phyloP scores from a whole-genome alignment of 2,113 vertebrate genomes.

The Corythornis madagascariensis region DNA sequence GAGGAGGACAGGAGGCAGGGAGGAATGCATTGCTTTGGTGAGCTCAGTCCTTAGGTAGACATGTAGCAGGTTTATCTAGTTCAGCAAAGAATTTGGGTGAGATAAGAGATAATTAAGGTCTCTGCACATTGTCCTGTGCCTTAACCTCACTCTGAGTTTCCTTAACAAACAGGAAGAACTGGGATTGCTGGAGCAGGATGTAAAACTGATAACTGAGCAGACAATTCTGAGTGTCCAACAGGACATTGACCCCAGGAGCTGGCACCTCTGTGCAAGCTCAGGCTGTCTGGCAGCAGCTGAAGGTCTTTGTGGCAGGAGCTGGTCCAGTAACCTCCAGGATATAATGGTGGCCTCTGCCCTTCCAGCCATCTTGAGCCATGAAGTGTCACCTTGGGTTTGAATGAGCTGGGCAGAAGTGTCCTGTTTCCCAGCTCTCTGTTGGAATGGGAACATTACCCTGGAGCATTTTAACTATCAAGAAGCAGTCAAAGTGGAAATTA shows the following conservation, averaged over 20 bases:
- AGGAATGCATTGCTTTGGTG: neutral
- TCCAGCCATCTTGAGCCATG: neutral
- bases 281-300: neutral
- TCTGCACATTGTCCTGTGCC: neutral
- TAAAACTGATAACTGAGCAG: neutral
- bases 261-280: neutral
- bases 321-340: neutral
- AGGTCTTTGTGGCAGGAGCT: neutral
- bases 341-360: neutral
- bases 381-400: neutral
- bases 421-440: neutral
- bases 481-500: neutral
- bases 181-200: neutral
- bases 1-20: neutral
- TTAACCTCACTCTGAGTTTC: neutral
- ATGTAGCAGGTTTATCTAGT: neutral
- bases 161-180: neutral
- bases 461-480: neutral
- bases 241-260: neutral
- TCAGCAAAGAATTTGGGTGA: slow-evolving; percentile 30
- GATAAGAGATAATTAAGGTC: slow-evolving; percentile 28
- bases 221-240: neutral
- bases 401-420: neutral
- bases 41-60: neutral
- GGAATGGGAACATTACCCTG: neutral